These are phyloP conservation scores for Mastomys coucha DNA, from an alignment of 2,113 vertebrate species.

Conservation along the genomic window DNA sequence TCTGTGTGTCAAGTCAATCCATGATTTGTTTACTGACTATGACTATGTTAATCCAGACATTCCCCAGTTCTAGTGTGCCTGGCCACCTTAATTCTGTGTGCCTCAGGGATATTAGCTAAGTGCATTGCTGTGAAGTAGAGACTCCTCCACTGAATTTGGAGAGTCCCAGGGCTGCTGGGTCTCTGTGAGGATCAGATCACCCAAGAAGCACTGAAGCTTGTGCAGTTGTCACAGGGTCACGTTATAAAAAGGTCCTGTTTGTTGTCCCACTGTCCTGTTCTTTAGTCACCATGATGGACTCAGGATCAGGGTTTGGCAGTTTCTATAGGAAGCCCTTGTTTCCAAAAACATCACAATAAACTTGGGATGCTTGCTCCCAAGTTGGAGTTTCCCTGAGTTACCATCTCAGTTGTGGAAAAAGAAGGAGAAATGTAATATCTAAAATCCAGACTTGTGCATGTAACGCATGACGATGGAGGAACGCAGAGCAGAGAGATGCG, in stretches of 20 bases:
- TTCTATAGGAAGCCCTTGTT: neutral
- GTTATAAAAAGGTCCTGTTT: neutral
- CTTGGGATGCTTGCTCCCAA: conserved; percentile 10
- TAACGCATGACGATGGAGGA: neutral
- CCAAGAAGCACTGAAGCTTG: neutral
- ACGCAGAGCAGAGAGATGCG: conserved; percentile 18
- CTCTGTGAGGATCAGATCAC: neutral
- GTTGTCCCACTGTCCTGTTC: neutral
- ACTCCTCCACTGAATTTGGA: neutral
- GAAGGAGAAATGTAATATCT: neutral
- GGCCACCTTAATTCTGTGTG: neutral
- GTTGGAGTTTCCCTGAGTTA: neutral
- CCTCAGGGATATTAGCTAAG: neutral
- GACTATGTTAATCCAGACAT: neutral
- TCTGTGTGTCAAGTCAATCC: neutral
- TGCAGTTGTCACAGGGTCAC: neutral
- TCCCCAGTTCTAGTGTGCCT: neutral
- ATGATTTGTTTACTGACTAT: neutral
- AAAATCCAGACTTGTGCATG: neutral
- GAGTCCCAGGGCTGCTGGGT: neutral
- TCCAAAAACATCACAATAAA: neutral
- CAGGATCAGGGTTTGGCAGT: neutral
- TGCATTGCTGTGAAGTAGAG: neutral
- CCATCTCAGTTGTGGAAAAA: conserved; percentile 13
- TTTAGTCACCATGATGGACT: neutral